Evolutionary conservation across 2,888 invertebrate species (phyloP).

Genomic region (Dolichopus griseipennis): DNA sequence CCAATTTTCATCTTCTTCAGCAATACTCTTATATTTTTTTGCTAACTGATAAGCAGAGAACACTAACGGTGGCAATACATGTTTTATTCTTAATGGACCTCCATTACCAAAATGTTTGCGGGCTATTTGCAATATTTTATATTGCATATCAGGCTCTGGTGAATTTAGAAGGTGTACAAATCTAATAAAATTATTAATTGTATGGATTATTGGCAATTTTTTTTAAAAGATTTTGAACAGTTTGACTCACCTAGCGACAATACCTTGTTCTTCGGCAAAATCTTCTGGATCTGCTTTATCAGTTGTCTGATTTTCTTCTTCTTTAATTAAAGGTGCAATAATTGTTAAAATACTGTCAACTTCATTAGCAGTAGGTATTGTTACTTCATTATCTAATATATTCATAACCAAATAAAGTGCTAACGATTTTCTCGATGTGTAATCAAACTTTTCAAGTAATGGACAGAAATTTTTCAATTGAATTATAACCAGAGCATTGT

Average conservation of each 20-base stretch:
- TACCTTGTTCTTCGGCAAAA: constrained; percentile 90
- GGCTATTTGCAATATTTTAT: constrained; percentile 79
- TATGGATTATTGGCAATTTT: background rate
- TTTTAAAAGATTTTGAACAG: background rate
- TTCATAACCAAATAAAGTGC: constrained; percentile 84
- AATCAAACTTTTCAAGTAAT: constrained; percentile 79
- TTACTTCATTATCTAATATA: constrained; percentile 80
- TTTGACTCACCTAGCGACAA: constrained; percentile 59
- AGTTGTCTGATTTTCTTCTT: constrained; percentile 62
- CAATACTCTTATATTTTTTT: constrained; percentile 67
- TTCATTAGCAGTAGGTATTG: constrained; percentile 80
- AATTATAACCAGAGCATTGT: constrained; percentile 79
- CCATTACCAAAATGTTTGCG: constrained; percentile 86
- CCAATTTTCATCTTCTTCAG: constrained; percentile 91
- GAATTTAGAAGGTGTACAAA: constrained; percentile 77
- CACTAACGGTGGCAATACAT: constrained; percentile 87
- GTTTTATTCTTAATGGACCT: constrained; percentile 77
- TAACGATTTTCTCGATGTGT: constrained; percentile 72
- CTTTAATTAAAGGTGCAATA: constrained; percentile 76
- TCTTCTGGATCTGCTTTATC: constrained; percentile 82
- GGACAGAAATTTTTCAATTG: constrained; percentile 80
- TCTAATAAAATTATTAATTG: constrained; percentile 37
- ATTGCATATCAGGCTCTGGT: constrained; percentile 74
- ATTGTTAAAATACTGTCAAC: constrained; percentile 70
- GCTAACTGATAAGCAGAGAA: constrained; percentile 89